phyloP scores from a whole-genome alignment of 2,113 vertebrate species.

The Clarias batrachus region DNA sequence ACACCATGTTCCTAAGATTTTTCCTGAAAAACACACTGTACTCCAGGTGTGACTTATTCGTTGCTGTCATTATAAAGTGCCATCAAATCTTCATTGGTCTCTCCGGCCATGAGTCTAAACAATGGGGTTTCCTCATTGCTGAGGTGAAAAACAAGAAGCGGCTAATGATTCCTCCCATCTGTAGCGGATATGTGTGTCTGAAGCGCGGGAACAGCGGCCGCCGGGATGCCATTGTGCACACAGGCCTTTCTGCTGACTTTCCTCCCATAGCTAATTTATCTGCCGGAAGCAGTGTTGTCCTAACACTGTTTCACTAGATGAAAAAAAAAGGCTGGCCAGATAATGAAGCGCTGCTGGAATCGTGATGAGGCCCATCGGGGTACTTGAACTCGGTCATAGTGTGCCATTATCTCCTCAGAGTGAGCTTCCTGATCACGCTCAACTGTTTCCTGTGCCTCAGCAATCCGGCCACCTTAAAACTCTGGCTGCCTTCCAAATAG shows the following conservation, averaged over 20 bases:
- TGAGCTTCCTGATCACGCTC: slow-evolving; percentile 63
- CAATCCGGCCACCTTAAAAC: slow-evolving; percentile 33
- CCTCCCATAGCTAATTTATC: slow-evolving; percentile 55
- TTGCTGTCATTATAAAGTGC: slow-evolving; percentile 16
- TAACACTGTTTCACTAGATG: neutral
- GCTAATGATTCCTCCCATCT: slow-evolving; percentile 50
- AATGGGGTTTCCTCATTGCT: slow-evolving; percentile 68
- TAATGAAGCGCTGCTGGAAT: slow-evolving; percentile 43
- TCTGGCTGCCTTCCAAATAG: slow-evolving; percentile 36
- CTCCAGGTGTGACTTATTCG: slow-evolving; percentile 24
- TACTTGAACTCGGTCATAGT: slow-evolving; percentile 45
- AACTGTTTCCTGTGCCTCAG: slow-evolving; percentile 63
- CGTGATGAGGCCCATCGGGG: slow-evolving; percentile 32
- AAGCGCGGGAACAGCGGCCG: slow-evolving; percentile 54
- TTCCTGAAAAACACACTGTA: slow-evolving; percentile 1
- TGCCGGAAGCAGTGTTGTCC: slow-evolving; percentile 55
- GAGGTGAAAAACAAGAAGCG: slow-evolving; percentile 66
- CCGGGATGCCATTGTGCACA: slow-evolving; percentile 48
- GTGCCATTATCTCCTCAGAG: slow-evolving; percentile 53
- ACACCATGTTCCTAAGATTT: neutral
- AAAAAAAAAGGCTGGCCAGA: slow-evolving; percentile 24
- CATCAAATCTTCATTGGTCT: slow-evolving; percentile 45
- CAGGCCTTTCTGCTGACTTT: slow-evolving; percentile 53
- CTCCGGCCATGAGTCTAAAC: slow-evolving; percentile 56
- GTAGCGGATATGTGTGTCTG: slow-evolving; percentile 63